Evolutionary conservation across 2,797 vertebrate genomes (phyloP).

Genomic region (Acanthornis magna): DNA sequence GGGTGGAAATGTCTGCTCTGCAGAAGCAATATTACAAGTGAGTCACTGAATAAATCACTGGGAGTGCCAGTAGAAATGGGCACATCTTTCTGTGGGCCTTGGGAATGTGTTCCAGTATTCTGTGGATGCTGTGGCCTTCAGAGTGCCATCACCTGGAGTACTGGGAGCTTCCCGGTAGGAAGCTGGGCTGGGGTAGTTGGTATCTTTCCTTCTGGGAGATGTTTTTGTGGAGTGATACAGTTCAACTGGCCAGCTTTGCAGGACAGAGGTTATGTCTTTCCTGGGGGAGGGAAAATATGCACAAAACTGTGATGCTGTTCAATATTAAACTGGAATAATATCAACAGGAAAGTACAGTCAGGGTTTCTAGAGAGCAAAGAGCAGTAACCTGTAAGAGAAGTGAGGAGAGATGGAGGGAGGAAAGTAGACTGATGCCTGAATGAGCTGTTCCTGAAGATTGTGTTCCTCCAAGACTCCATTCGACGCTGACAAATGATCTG

Average conservation of each 20-base stretch:
- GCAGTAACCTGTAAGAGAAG: background rate
- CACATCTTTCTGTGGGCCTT: background rate
- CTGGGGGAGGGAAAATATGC: background rate
- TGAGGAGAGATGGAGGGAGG: background rate
- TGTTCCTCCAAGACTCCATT: background rate
- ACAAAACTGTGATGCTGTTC: background rate
- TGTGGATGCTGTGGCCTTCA: background rate
- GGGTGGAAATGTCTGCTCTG: constrained; percentile 95
- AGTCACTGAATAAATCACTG: background rate
- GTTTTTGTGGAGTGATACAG: background rate
- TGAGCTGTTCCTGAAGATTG: background rate
- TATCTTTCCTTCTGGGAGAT: background rate
- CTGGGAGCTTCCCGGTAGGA: background rate
- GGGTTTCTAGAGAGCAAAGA: background rate
- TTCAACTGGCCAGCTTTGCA: background rate
- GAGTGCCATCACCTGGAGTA: background rate
- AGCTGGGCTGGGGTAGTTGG: background rate
- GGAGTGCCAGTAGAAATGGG: background rate
- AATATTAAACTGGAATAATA: background rate
- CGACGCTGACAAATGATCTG: background rate
- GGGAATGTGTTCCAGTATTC: background rate
- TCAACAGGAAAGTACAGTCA: background rate
- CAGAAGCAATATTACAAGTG: constrained; percentile 99
- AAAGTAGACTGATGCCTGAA: background rate
- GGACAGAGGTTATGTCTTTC: background rate